A percentile compares a stretch with the other conserved stretches of the same genome.
Conservation (phyloP, 2,113 vertebrate genomes). For the Odobenus rosmarus region DNA sequence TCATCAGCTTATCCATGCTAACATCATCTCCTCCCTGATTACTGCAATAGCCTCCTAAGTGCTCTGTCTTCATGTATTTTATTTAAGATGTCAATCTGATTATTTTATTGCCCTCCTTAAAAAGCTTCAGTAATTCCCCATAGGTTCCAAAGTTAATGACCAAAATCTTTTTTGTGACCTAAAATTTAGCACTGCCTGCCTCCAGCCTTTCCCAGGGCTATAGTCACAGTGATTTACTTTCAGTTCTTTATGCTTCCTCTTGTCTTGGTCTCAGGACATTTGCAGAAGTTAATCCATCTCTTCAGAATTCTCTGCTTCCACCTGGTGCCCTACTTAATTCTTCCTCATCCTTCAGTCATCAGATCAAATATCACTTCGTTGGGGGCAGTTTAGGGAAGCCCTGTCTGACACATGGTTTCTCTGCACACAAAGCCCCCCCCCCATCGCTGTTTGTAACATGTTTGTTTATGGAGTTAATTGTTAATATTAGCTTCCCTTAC, state of each 20-base stretch:
- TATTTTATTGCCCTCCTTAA: not conserved
- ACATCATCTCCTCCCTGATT: not conserved
- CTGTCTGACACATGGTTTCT: not conserved
- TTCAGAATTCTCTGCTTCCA: not conserved
- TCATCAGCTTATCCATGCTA: not conserved
- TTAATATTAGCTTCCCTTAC: not conserved
- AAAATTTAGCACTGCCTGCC: not conserved
- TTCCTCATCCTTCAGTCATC: not conserved
- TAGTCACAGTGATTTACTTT: not conserved
- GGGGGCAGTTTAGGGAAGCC: not conserved
- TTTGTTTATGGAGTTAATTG: not conserved
- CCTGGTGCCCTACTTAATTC: not conserved
- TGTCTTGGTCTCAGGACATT: not conserved
- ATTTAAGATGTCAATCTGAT: not conserved
- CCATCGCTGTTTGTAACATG: not conserved
- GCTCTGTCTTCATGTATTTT: not conserved
- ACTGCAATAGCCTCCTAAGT: not conserved
- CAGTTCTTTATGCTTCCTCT: not conserved
- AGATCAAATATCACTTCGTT: not conserved
- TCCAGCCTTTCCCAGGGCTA: not conserved
- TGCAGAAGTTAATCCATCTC: not conserved
- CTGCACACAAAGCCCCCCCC: not conserved
- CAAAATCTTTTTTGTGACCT: not conserved
- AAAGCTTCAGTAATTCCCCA: not conserved
- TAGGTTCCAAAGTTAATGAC: constrained; percentile 1